phyloP scores from a whole-genome alignment of 2,888 invertebrate genomes.

The Gymnoscelis rufifasciata region DNA sequence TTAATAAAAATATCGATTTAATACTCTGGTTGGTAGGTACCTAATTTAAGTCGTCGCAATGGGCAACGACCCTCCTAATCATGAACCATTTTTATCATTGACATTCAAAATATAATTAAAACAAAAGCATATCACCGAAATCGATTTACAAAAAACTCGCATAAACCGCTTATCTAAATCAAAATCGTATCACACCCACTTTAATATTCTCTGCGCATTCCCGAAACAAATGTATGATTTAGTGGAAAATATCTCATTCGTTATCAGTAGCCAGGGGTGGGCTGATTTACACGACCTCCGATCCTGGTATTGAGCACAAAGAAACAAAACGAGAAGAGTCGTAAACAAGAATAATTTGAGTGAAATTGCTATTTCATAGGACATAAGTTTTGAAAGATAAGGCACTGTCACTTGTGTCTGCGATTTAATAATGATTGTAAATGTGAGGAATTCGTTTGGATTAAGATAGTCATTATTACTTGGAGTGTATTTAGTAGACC shows the following conservation, averaged over 20 bases:
- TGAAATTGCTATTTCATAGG: neutral
- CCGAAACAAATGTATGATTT: slow-evolving; percentile 72
- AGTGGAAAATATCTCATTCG: slow-evolving; percentile 56
- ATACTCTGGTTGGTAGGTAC: too few relatives aligned
- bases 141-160: slow-evolving; percentile 5
- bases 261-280: slow-evolving; percentile 63
- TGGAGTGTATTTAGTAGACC: too few relatives aligned
- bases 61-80: too few relatives aligned
- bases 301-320: slow-evolving; percentile 32
- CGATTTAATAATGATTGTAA: too few relatives aligned
- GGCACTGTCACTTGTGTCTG: too few relatives aligned
- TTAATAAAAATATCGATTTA: too few relatives aligned
- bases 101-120: neutral
- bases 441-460: too few relatives aligned
- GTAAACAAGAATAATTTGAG: slow-evolving; percentile 24
- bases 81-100: too few relatives aligned
- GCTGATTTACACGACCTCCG: slow-evolving; percentile 66
- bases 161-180: slow-evolving; percentile 28
- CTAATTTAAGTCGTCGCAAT: too few relatives aligned
- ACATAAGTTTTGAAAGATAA: too few relatives aligned
- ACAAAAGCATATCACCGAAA: neutral
- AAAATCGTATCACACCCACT: slow-evolving; percentile 37
- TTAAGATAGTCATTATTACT: too few relatives aligned
- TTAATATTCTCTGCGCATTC: slow-evolving; percentile 48
- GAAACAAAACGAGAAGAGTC: slow-evolving; percentile 26